Conservation (phyloP, 2,797 vertebrate genomes). For the Sciurus carolinensis region DNA sequence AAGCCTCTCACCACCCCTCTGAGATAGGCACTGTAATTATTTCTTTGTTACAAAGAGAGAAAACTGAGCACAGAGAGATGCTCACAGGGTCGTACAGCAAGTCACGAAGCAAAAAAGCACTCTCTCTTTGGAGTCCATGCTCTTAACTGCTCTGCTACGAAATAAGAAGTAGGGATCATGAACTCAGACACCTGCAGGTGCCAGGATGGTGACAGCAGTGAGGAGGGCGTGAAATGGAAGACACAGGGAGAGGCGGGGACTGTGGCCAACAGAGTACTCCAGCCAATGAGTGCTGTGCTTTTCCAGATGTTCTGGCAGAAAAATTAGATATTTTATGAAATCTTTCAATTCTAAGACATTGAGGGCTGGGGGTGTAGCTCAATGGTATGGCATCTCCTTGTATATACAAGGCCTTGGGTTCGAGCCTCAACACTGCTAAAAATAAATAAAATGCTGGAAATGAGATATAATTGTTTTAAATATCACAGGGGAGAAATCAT, state of each 20-base stretch:
- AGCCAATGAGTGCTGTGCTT: background rate
- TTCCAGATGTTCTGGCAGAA: background rate
- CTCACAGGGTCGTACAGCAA: background rate
- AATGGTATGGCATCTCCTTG: background rate
- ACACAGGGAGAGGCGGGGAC: background rate
- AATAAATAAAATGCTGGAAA: background rate
- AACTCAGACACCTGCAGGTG: background rate
- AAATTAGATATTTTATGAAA: background rate
- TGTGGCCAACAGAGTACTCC: background rate
- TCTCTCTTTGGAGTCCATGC: background rate
- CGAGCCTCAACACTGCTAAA: background rate
- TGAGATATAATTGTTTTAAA: background rate
- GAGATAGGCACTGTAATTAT: background rate
- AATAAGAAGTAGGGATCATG: background rate
- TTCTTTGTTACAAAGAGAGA: background rate
- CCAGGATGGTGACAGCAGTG: background rate
- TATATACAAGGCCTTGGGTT: background rate
- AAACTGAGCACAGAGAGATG: background rate
- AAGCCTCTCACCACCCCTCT: background rate
- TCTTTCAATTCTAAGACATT: background rate
- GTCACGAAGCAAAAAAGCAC: background rate
- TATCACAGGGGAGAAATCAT: background rate
- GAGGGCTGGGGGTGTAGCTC: background rate
- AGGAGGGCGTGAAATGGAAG: background rate
- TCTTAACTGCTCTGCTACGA: background rate